These are phyloP conservation scores for Torymus aiolomorphi DNA, from an alignment of 2,888 invertebrate species.

Conservation along the genomic window DNA sequence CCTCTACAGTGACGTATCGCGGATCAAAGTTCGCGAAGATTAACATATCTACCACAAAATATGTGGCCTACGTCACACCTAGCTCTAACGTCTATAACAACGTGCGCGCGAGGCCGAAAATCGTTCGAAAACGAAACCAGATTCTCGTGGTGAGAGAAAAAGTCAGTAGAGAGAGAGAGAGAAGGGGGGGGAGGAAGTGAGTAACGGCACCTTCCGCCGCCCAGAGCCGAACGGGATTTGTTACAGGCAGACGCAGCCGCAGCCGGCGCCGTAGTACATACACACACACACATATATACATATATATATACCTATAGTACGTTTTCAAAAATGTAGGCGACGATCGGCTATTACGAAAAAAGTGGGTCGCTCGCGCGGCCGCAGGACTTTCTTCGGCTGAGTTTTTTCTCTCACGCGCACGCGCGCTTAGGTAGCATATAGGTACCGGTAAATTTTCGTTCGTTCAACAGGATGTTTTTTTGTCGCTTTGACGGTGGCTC, in stretches of 20 bases:
- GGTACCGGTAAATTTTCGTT: no score
- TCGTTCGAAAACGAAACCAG: slow-evolving; percentile 56
- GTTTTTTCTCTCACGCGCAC: no score
- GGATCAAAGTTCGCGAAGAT: no score
- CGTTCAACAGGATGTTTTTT: no score
- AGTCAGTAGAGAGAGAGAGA: slow-evolving; percentile 19
- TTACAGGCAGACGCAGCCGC: slow-evolving; percentile 18
- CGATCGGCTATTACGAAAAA: slow-evolving; percentile 15
- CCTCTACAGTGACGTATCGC: no score
- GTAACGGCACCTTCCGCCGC: slow-evolving; percentile 58
- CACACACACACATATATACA: no score
- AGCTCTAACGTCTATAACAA: no score
- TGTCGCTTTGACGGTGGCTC: no score
- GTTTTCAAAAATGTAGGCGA: slow-evolving; percentile 44
- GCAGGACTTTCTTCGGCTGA: slow-evolving; percentile 8
- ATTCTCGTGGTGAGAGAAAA: slow-evolving; percentile 32
- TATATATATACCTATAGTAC: not conserved
- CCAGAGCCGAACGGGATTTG: slow-evolving; percentile 39
- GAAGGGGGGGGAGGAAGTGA: slow-evolving; percentile 46
- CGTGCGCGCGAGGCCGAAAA: slow-evolving; percentile 31
- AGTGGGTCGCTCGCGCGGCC: slow-evolving; percentile 19
- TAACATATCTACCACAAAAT: no score
- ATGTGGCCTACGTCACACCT: no score
- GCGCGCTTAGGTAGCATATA: no score
- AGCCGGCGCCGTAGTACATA: no score